Conservation (phyloP, 2,113 vertebrate genomes). For the Xenotilapia leptura region DNA sequence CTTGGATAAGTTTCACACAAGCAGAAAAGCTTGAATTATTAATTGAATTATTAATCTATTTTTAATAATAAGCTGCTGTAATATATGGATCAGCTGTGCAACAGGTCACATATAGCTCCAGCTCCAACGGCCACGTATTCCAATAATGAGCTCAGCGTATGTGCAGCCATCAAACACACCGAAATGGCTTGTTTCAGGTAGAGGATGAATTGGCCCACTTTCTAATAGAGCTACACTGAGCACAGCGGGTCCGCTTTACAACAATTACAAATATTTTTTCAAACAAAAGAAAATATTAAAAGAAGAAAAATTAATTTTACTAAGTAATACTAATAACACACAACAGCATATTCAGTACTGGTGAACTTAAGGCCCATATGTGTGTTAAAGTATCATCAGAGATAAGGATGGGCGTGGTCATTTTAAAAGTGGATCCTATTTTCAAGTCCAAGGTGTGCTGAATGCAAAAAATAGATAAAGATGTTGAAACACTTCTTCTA, state of each 20-base stretch:
- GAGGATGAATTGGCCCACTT: neutral
- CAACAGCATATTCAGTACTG: neutral
- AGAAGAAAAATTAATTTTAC: neutral
- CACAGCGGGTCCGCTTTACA: fast-evolving
- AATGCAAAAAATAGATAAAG: neutral
- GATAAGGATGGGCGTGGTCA: fast-evolving
- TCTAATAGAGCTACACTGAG: neutral
- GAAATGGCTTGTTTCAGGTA: neutral
- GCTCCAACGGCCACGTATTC: neutral
- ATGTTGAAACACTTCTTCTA: neutral
- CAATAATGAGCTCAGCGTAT: neutral
- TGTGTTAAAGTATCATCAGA: neutral
- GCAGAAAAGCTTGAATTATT: neutral
- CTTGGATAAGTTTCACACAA: neutral
- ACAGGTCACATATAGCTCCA: neutral
- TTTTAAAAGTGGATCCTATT: neutral
- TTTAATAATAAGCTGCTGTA: neutral
- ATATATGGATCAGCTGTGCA: neutral
- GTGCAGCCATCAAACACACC: neutral
- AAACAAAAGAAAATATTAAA: neutral
- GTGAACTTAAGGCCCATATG: neutral
- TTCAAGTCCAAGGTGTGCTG: neutral
- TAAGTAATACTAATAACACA: neutral
- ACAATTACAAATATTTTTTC: neutral
- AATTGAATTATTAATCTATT: neutral